Percentiles rank a stretch among this genome's conserved stretches.
phyloP scores from a whole-genome alignment of 2,113 vertebrate genomes.

The Siniperca chuatsi region DNA sequence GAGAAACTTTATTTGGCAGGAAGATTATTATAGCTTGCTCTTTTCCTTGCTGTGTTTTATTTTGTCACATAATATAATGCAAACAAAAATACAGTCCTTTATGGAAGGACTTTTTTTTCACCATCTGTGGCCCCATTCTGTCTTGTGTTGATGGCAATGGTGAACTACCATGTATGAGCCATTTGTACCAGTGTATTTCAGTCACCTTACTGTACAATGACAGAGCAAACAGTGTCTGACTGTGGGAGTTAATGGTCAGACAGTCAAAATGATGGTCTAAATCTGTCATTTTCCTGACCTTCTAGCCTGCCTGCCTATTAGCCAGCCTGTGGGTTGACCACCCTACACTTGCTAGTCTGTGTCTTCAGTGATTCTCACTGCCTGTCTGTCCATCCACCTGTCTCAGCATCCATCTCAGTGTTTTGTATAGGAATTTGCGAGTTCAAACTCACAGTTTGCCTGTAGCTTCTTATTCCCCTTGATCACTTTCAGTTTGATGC shows the following conservation, averaged over 20 bases:
- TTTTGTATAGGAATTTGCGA: not conserved
- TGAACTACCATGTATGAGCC: conserved; percentile 11
- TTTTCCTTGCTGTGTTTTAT: not conserved
- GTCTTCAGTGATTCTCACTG: conserved; percentile 2
- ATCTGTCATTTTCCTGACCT: conserved; percentile 56
- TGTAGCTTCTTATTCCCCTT: not conserved
- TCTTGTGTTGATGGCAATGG: conserved; percentile 3
- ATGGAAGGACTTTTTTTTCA: not conserved
- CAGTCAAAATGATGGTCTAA: conserved; percentile 45
- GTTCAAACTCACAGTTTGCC: not conserved
- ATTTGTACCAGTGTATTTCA: conserved; percentile 24
- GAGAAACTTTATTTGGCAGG: conserved; percentile 3
- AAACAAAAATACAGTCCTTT: not conserved
- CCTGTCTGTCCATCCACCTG: conserved; percentile 12
- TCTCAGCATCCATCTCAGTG: not conserved
- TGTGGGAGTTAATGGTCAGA: conserved; percentile 44
- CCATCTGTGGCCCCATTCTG: conserved; percentile 21
- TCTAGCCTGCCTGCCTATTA: conserved; percentile 46
- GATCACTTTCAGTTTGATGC: not conserved
- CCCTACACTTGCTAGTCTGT: conserved; percentile 46
- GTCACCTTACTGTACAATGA: conserved; percentile 19
- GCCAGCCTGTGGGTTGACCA: conserved; percentile 32
- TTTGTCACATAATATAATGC: conserved; percentile 16
- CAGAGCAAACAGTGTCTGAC: conserved; percentile 19
- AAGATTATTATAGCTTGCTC: not conserved